Base-by-base conservation (phyloP, 2,113 vertebrate genomes). In the Clarias macrocephalus region DNA sequence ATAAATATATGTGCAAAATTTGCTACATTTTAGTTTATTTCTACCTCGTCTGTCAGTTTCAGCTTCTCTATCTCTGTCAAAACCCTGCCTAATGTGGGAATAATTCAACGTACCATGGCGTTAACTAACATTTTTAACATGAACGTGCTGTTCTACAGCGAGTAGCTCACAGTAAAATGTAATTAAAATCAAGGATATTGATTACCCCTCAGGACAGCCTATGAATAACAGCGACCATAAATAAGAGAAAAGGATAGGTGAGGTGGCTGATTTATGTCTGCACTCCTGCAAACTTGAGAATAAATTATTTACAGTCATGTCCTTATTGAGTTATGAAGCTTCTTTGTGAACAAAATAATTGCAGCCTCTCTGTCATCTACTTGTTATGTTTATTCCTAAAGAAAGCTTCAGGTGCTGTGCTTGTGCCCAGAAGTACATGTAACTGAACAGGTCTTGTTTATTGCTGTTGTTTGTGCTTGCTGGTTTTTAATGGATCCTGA, bases 141-240 rank as follows among this genome's bases (percentile, higher is more conserved):
- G 94, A 95, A 94, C 91, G 89, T 68, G 93, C 93, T 94, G 94
- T 93, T 94, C 88, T 90, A 94, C 93, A 91, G 91, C 56, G 90
- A 92, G 91, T 91, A 89, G 93, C 87, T 90, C 93, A 91, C 90
- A 90, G 93, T 92, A 92, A 94, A 94, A 92, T 92, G 93, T 94
- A 96, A 95, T 95, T 95, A 94, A 94, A 96, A 95, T 96, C 94
- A 95, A 93, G 94, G 89, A 95, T 95, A 95, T 95, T 95, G 95
- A 96, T 95, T 93, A 94, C 89, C 91, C 92, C 89, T 91, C 87
- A 92, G 85, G 90, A 91, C 88, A 90, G 83, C 76, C 88, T 94
- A 95, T 96, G 95, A 95, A 95, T 95, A 95, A 95, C 93, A 90
- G 92, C 91, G 84, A 88, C 93, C 93, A 95, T 95, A 94, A 96